Evolutionary conservation across 1,140 invertebrate genomes (phyloP), one percentile per base, ranked within the genome.

Genomic region (Holcopasites calliopsidis): DNA sequence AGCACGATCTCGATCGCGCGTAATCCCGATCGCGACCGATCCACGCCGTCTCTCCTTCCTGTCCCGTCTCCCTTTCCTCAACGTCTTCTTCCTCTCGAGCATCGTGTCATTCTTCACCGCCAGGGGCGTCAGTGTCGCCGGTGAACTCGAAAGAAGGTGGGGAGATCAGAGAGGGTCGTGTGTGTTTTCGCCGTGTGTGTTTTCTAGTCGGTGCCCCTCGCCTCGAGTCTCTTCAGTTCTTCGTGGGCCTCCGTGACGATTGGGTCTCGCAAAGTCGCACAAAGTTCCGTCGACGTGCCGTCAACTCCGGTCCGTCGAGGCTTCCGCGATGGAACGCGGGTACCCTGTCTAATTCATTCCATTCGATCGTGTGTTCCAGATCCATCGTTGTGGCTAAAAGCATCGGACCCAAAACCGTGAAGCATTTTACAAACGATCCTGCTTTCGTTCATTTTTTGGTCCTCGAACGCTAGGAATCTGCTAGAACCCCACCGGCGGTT

Each of bases 211-310:
- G 70, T 83, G 76, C 82, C 80, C 80, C 80, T 79, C 80, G 76
- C 80, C 80, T 79, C 80, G 76, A 66, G 58, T 52, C 77, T 82
- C 85, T 76, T 88, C 87, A 88, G 87, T 88, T 75, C 86, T 82
- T 80, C 80, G 73, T 80, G 83, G 77, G 80, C 86, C 75, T 80
- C 76, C 83, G 80, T 68, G 58, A 40, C 76, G 60, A 74, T 50
- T 18, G 40, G 79, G 69, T 82, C 79, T 73, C 40, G 50, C 6
- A 40, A 44, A 35, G 52, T 54, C 11, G n/a, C 50, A 31, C 13
- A 6, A 26, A 38, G 10, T 33, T 44, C 8, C 3, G 6, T 21
- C 28, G 2, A 6, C 23, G 28, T 21, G 47, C 13, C 8, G 21
- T 47, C 28, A 18, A 42, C 49, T 44, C 69, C n/a, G 16, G 23